These are phyloP conservation scores for Tortrix viridana DNA, from an alignment of 2,888 invertebrate genomes.

Conservation along the genomic window DNA sequence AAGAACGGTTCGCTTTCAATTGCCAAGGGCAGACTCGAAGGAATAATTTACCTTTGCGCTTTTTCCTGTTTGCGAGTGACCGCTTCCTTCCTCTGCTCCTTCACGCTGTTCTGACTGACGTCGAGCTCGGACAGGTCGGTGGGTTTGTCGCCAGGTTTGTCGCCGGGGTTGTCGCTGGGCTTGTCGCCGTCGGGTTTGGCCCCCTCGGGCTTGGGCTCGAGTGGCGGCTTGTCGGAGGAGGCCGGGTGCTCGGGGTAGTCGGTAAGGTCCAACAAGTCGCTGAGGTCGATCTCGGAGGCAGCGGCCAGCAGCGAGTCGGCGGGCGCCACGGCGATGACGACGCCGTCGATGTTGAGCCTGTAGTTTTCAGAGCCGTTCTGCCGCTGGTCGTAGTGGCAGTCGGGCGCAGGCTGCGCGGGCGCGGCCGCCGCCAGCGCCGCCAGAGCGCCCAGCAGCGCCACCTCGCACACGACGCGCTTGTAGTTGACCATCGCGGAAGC, in stretches of 20 bases:
- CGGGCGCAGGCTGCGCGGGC: constrained; percentile 52
- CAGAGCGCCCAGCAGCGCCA: constrained; percentile 55
- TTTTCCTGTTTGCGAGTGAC: constrained; percentile 67
- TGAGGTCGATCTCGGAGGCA: constrained; percentile 74
- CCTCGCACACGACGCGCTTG: constrained; percentile 73
- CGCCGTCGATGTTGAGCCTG: constrained; percentile 87
- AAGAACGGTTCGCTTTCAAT: not conserved
- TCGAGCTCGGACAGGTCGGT: constrained; percentile 45
- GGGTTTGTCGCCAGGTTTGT: constrained; percentile 42
- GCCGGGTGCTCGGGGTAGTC: constrained; percentile 51
- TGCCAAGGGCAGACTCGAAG: not conserved
- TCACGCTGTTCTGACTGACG: constrained; percentile 55
- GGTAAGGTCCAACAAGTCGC: constrained; percentile 65
- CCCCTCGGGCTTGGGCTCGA: constrained; percentile 42
- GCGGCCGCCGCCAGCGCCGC: constrained; percentile 52
- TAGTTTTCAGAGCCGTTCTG: constrained; percentile 92
- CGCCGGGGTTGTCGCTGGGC: constrained; percentile 40
- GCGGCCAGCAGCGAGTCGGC: constrained; percentile 85
- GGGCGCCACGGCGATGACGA: constrained; percentile 87
- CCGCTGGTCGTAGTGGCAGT: constrained; percentile 86
- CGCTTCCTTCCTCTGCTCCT: constrained; percentile 66
- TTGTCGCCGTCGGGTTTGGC: constrained; percentile 26
- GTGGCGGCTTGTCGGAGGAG: constrained; percentile 26
- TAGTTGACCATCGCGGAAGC: constrained; percentile 78
- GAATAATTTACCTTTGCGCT: constrained; percentile 63